Base-by-base conservation (phyloP, 2,113 vertebrate species). In the Barnardius zonarius region DNA sequence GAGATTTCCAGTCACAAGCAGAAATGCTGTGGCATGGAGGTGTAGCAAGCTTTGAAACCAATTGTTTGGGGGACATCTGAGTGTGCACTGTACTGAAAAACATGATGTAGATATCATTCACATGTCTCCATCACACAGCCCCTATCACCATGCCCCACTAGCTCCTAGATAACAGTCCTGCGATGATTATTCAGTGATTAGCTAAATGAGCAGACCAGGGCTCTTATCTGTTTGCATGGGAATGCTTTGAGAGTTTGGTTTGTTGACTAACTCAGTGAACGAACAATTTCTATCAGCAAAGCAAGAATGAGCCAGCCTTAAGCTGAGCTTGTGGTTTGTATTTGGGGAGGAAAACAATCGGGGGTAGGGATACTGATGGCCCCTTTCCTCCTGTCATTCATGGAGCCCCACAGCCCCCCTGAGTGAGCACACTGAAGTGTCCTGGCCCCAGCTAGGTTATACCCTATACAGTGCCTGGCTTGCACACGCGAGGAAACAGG, bases 311-410 rank as follows among this genome's bases (percentile, higher is more conserved):
- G 33, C 7, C 86, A 51, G 70, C 76, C n/a, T 37, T 41, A 82
- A 78, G 22, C 10, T 57, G 70, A 46, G 17, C 9, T n/a, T 10
- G 2, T 0, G 6, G 24, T 33, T 5, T n/a, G 1, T 22, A 9
- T 54, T 1, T 66, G 83, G 33, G 44, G 63, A 63, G 49, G 33
- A 39, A n/a, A 59, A 59, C 57, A n/a, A 24, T 9, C 10, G 22
- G 33, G 57, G 57, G 33, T 35, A 35, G 22, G 9, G 33, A 35
- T 35, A 10, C 13, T 35, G 44, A 3, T 4, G 22, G 85, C 35
- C 13, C 33, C 41, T 83, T 44, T 63, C 33, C 83, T 83, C 7
- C n/a, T 23, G 27, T 24, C 57, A 24, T 35, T 24, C 22, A 5
- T 10, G 33, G 57, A 59, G 64, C 51, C 67, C 46, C 27, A 1